Evolutionary conservation across 2,113 vertebrate genomes (phyloP).

Genomic region (Lasiurus cinereus): DNA sequence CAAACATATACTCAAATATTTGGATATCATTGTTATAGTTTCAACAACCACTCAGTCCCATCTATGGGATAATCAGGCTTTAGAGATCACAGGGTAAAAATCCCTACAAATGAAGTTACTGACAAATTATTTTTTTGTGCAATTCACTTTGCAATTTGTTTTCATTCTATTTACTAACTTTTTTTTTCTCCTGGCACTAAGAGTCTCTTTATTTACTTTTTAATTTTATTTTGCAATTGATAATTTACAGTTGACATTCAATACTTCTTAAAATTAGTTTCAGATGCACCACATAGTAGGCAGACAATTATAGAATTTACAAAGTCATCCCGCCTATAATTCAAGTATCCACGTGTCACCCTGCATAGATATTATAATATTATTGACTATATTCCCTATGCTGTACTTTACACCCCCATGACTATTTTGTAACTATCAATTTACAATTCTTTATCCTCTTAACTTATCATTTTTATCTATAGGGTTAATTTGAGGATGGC

Average conservation of each 20-base stretch:
- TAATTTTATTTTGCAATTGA: neutral
- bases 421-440: neutral
- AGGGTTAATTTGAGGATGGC: neutral
- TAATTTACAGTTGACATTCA: neutral
- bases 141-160: neutral
- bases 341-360: neutral
- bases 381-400: neutral
- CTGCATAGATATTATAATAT: neutral
- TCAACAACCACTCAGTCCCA: neutral
- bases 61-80: neutral
- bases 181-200: neutral
- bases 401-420: neutral
- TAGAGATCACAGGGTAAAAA: neutral
- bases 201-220: neutral
- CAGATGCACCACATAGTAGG: neutral
- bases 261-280: neutral
- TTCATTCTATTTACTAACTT: neutral
- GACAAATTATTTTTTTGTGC: neutral
- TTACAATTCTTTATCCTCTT: neutral
- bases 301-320: neutral
- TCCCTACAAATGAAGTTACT: neutral
- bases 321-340: neutral
- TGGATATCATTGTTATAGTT: neutral
- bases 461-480: neutral
- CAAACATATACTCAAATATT: neutral